Conservation (phyloP, 2,113 vertebrate genomes). For the Crotalus horridus region DNA sequence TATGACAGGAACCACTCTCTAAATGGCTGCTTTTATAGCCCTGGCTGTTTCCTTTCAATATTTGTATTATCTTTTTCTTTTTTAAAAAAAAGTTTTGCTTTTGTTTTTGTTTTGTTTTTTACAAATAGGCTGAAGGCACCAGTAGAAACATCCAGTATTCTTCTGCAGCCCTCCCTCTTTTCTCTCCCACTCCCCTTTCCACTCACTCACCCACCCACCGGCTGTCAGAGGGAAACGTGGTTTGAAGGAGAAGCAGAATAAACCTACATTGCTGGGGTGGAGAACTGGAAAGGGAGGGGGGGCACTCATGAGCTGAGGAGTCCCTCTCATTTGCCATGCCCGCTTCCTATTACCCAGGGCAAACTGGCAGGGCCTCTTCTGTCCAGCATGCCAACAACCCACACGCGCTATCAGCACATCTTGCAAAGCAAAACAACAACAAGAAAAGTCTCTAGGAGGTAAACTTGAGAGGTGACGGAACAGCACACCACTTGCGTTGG, state of each 20-base stretch:
- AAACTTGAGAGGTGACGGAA: not conserved
- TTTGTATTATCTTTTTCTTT: not conserved
- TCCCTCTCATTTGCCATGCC: not conserved
- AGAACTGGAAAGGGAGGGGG: not conserved
- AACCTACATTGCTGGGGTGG: not conserved
- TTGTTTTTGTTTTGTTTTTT: not conserved
- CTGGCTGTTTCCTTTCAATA: constrained; percentile 45
- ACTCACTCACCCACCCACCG: not conserved
- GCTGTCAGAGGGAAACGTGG: not conserved
- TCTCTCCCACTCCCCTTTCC: not conserved
- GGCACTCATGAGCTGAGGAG: not conserved
- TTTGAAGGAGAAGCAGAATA: not conserved
- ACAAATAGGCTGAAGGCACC: constrained; percentile 21
- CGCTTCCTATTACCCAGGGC: not conserved
- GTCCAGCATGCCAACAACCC: not conserved
- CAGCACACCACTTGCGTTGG: not conserved
- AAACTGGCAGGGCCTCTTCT: not conserved
- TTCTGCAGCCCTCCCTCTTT: not conserved
- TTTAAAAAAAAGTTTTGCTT: not conserved
- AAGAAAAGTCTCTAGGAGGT: not conserved
- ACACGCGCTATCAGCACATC: not conserved
- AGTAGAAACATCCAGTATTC: not conserved
- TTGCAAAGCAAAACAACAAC: not conserved
- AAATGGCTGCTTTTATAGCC: constrained; percentile 49
- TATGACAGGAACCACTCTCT: constrained; percentile 53